A percentile compares a stretch with the other conserved stretches of the same genome.
Evolutionary conservation across 1,140 invertebrate species (phyloP).

Genomic region (Idris sp.): DNA sequence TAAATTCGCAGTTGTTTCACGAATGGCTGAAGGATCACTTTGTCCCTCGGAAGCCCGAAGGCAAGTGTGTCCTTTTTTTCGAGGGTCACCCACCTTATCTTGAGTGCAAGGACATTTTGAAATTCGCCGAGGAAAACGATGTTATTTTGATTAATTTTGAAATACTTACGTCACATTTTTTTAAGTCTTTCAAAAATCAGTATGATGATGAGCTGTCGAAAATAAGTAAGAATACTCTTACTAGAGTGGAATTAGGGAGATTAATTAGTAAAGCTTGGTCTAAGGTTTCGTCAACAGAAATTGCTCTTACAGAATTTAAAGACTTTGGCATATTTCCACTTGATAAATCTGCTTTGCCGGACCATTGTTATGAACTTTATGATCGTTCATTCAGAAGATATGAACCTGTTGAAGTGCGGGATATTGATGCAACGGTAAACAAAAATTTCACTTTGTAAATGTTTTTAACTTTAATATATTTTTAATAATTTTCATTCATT

Average conservation of each 20-base stretch:
- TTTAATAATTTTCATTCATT: too few species aligned
- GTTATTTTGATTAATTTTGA: constrained; percentile 30
- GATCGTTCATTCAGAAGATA: neutral
- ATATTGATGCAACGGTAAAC: constrained; percentile 2
- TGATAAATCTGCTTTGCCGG: neutral
- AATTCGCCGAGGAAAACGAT: constrained; percentile 68
- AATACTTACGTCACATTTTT: neutral
- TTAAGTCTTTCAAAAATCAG: neutral
- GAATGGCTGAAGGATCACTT: constrained; percentile 71
- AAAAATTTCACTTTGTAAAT: neutral
- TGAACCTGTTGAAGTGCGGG: neutral
- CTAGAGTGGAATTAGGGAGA: neutral
- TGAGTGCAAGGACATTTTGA: constrained; percentile 52
- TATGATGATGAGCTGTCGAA: neutral
- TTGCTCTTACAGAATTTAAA: neutral
- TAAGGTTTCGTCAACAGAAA: neutral
- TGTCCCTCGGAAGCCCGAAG: constrained; percentile 65
- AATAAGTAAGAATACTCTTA: neutral
- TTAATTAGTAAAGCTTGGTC: constrained; percentile 3
- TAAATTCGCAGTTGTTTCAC: constrained; percentile 70
- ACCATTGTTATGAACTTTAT: constrained; percentile 25
- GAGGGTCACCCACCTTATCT: constrained; percentile 69
- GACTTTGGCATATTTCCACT: constrained; percentile 26
- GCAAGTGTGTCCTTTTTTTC: constrained; percentile 71
- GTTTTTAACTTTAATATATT: too few species aligned